Conservation (phyloP, 2,888 invertebrate genomes). For the Caenorhabditis afra region DNA sequence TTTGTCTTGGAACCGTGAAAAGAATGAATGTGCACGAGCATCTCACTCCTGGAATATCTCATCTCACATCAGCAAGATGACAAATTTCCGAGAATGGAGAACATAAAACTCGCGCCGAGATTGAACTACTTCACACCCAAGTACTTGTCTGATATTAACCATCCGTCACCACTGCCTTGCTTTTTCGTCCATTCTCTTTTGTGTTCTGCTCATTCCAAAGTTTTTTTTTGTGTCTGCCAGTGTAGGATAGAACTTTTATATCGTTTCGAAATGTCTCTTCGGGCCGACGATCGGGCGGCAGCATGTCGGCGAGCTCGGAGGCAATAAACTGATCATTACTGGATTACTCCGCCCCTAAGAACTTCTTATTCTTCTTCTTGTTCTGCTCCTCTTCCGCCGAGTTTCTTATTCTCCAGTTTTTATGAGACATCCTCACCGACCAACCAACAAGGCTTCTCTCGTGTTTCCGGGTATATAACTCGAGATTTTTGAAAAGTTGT, state of each 20-base stretch:
- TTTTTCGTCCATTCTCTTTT: slow-evolving; percentile 8
- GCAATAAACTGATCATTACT: slow-evolving; percentile 60
- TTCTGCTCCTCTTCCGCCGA: not conserved
- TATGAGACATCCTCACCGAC: too few species aligned
- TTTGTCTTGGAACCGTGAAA: slow-evolving; percentile 17
- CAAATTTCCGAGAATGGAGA: slow-evolving; percentile 27
- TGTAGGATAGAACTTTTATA: slow-evolving; percentile 46
- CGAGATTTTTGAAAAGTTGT: slow-evolving; percentile 18
- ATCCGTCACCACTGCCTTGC: slow-evolving; percentile 42
- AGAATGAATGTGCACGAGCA: slow-evolving; percentile 12
- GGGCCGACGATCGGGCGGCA: slow-evolving; percentile 44
- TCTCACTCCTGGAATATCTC: slow-evolving; percentile 28
- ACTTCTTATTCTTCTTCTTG: slow-evolving; percentile 29
- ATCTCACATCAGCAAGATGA: slow-evolving; percentile 38
- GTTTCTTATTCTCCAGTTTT: not conserved
- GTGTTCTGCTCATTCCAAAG: not conserved
- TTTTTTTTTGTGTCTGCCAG: slow-evolving; percentile 44
- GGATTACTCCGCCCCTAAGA: slow-evolving; percentile 35
- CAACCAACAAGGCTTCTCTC: not conserved
- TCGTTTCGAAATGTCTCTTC: slow-evolving; percentile 44
- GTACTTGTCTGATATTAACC: slow-evolving; percentile 57
- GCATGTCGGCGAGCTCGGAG: not conserved
- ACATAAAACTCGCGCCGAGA: slow-evolving; percentile 33
- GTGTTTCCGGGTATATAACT: slow-evolving; percentile 2
- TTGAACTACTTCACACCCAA: slow-evolving; percentile 39